Evolutionary conservation across 2,797 vertebrate genomes (phyloP), one percentile per base, ranked within the genome.

Genomic region (Acanthurus lineatus): DNA sequence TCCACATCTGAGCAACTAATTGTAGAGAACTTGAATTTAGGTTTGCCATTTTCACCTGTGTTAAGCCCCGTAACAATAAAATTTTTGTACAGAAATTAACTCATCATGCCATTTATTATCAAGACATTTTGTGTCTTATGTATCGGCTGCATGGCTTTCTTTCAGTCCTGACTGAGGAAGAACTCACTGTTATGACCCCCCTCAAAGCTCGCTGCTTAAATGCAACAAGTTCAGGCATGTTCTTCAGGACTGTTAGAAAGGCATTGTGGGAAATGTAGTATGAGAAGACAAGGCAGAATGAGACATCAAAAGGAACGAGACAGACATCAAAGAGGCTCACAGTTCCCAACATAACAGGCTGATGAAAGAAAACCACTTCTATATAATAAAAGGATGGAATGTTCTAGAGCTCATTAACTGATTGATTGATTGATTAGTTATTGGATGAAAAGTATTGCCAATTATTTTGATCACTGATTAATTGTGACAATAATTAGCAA

Each of bases 181-280:
- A 2, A 9, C 14, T 2, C 25, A 20, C 11, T n/a, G 40, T 11
- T 22, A 17, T 7, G 14, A 25, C 6, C 20, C 20, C 20, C 20
- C 9, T n/a, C 12, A 35, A 66, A 60, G 22, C 9, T 15, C 20
- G 14, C 19, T 14, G 22, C 44, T 25, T 10, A 75, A 69, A 76
- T 28, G 3, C 63, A 85, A 75, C 70, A 80, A 54, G 81, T 82
- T 38, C 16, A 38, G 61, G 25, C 61, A 74, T 60, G 72, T 72
- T 66, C 65, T 64, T 16, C 16, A 19, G 3, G 28, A 19, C 20
- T 22, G 42, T 32, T 35, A 28, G 10, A 74, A 59, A 15, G 52
- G 73, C 20, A 64, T 77, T 67, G 19, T 77, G 63, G 72, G 82
- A 81, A 65, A 73, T 74, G 62, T 35, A 73, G 35, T 8, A 10